Evolutionary conservation across 2,888 invertebrate species (phyloP).

Genomic region (Nemapogon koenigi): DNA sequence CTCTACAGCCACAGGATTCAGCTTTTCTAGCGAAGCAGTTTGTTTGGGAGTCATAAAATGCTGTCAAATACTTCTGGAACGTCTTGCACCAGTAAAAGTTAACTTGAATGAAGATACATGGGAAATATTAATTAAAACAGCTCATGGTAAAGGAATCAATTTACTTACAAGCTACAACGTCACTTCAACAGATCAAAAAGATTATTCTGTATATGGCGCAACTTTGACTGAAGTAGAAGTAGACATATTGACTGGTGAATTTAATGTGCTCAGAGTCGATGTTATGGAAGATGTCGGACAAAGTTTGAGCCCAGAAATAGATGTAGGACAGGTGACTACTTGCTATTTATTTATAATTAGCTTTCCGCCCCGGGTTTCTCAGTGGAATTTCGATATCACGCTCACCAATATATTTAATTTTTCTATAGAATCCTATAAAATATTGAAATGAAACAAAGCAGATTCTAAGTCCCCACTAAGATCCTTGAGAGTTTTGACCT

Average conservation of each 20-base stretch:
- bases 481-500: no score
- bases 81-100: conserved; percentile 46
- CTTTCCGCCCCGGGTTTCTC: no score
- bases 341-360: no score
- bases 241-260: conserved; percentile 76
- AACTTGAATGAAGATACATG: conserved; percentile 50
- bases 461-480: no score
- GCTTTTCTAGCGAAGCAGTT: conserved; percentile 69
- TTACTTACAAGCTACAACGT: conserved; percentile 39
- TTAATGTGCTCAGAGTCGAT: conserved; percentile 67
- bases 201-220: conserved; percentile 57
- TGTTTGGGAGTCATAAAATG: conserved; percentile 54
- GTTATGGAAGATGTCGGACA: conserved; percentile 71
- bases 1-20: conserved; percentile 68
- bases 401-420: no score
- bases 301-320: conserved; percentile 70
- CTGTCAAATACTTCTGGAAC: conserved; percentile 43
- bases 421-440: no score
- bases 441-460: no score
- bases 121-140: conserved; percentile 55
- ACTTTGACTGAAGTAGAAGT: conserved; percentile 72
- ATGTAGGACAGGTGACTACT: conserved; percentile 72
- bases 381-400: no score
- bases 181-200: conserved; percentile 23
- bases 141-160: conserved; percentile 36